A percentile compares a stretch with the other conserved stretches of the same genome.
phyloP scores from a whole-genome alignment of 1,140 invertebrate species.

The Samia ricini region DNA sequence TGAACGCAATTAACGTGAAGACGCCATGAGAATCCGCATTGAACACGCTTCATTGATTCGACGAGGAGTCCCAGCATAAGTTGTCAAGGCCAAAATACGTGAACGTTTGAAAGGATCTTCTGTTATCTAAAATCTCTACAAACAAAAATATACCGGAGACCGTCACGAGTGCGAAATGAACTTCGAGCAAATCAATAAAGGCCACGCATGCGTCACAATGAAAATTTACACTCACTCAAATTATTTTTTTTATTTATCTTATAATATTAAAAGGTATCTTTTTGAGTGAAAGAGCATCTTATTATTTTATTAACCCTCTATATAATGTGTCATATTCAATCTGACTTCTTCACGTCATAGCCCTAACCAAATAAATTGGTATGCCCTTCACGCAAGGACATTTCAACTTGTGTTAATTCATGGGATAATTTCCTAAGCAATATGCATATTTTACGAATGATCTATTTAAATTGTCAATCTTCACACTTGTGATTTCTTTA shows the following conservation, averaged over 20 bases:
- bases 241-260: neutral
- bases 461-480: neutral
- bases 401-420: conserved; percentile 1
- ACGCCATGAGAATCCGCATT: conserved; percentile 16
- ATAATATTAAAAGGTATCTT: too few relatives aligned
- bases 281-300: too few relatives aligned
- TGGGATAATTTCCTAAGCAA: neutral
- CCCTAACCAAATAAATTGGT: conserved; percentile 13
- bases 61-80: neutral
- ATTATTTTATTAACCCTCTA: too few relatives aligned
- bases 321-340: neutral
- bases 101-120: neutral
- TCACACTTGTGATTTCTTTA: too few relatives aligned
- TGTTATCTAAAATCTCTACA: neutral
- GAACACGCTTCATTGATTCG: conserved; percentile 29
- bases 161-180: conserved; percentile 38
- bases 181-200: conserved; percentile 61
- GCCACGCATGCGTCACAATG: conserved; percentile 67
- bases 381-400: conserved; percentile 21
- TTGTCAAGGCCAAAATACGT: neutral
- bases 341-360: neutral
- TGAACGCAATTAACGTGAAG: conserved; percentile 27
- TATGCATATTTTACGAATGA: neutral
- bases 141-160: conserved; percentile 11
- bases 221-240: conserved; percentile 7